A percentile compares a stretch with the other conserved stretches of the same genome.
phyloP scores from a whole-genome alignment of 1,140 invertebrate species.

The Microplitis demolitor region DNA sequence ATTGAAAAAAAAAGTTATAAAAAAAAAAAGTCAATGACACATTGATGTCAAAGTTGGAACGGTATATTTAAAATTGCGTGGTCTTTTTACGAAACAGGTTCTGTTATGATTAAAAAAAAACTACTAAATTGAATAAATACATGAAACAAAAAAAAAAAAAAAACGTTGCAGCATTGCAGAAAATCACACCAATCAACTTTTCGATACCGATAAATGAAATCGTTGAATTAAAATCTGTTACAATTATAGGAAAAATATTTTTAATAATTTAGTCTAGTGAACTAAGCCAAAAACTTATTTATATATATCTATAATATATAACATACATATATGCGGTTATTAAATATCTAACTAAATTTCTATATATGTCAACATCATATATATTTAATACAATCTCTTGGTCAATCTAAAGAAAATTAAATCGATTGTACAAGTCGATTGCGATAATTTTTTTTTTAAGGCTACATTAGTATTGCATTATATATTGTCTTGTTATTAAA shows the following conservation, averaged over 20 bases:
- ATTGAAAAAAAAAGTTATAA: no score
- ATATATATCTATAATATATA: not conserved
- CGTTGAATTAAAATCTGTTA: conserved; percentile 33
- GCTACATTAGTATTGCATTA: not conserved
- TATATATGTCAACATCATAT: no score
- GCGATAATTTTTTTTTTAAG: not conserved
- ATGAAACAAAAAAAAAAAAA: conserved; percentile 13
- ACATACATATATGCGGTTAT: not conserved
- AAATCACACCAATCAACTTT: conserved; percentile 22
- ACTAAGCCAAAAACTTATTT: not conserved
- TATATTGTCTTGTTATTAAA: not conserved
- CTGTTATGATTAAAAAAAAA: not conserved
- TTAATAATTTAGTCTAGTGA: not conserved
- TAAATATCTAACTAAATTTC: not conserved
- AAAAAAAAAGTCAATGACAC: no score
- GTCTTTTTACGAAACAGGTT: not conserved
- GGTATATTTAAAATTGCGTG: no score
- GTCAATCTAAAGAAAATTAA: no score
- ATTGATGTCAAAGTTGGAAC: no score
- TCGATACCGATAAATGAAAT: conserved; percentile 30
- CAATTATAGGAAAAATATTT: not conserved
- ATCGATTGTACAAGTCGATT: no score
- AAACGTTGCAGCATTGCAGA: conserved; percentile 28
- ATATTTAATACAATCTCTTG: no score
- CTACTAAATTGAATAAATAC: not conserved